A percentile compares a stretch with the other conserved stretches of the same genome.
Evolutionary conservation across 2,113 vertebrate species (phyloP).

Genomic region (Hemibagrus wyckioides): DNA sequence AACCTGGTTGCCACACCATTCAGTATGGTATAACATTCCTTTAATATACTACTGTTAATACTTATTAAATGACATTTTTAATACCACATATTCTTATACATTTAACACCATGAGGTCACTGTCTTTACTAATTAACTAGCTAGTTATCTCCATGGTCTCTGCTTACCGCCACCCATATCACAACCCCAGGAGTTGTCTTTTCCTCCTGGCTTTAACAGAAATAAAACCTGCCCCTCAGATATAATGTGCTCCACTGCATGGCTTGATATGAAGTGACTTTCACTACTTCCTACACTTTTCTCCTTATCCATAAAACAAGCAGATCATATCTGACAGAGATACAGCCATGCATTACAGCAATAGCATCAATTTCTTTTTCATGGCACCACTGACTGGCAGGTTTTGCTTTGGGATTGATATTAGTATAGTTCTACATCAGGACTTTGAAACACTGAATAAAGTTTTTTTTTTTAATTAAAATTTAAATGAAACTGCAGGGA

Average conservation of each 20-base stretch:
- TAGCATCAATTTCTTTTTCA: background rate
- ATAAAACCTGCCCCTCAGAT: background rate
- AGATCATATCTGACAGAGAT: background rate
- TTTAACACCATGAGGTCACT: background rate
- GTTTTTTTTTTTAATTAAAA: too few relatives aligned
- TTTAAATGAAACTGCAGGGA: background rate
- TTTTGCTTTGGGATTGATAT: background rate
- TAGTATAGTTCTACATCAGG: background rate
- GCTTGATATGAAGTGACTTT: background rate
- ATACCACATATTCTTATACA: background rate
- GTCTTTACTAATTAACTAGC: background rate
- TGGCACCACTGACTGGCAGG: background rate
- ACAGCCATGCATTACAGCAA: background rate
- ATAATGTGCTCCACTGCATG: background rate
- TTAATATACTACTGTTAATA: background rate
- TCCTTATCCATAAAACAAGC: background rate
- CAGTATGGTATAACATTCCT: background rate
- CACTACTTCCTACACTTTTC: background rate
- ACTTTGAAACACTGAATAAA: background rate
- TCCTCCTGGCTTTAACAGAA: background rate
- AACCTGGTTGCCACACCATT: background rate
- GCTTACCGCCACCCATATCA: background rate
- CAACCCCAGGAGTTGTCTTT: background rate
- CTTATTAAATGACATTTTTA: background rate
- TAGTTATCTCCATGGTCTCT: background rate